phyloP scores from a whole-genome alignment of 2,888 invertebrate species.

The Nymphalis polychloros region DNA sequence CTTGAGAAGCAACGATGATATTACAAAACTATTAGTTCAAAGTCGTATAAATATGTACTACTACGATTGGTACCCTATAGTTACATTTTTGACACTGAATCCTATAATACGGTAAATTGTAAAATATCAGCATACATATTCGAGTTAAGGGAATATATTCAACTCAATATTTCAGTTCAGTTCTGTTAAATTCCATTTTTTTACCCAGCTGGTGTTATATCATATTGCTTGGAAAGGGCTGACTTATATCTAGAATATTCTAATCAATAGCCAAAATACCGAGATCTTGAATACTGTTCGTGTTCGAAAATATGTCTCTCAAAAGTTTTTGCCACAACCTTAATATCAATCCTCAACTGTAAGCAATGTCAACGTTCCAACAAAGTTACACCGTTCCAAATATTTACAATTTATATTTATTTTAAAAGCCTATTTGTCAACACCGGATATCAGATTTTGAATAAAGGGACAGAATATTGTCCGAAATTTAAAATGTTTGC shows the following conservation, averaged over 20 bases:
- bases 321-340: constrained; percentile 78
- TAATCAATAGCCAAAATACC: constrained; percentile 71
- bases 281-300: constrained; percentile 69
- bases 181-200: constrained; percentile 41
- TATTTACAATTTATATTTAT: constrained; percentile 27
- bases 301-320: constrained; percentile 78
- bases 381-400: constrained; percentile 45
- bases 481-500: constrained; percentile 5
- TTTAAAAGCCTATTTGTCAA: constrained; percentile 28
- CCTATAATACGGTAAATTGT: constrained; percentile 49
- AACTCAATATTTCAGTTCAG: constrained; percentile 39
- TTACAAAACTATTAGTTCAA: constrained; percentile 57
- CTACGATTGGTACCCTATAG: constrained; percentile 72
- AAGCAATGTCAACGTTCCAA: constrained; percentile 77
- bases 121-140: constrained; percentile 48
- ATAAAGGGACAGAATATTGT: not conserved
- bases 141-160: constrained; percentile 37
- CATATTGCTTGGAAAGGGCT: constrained; percentile 47
- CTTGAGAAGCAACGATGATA: constrained; percentile 69
- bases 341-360: constrained; percentile 61
- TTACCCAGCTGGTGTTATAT: constrained; percentile 40
- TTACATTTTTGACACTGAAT: constrained; percentile 76
- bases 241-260: constrained; percentile 62
- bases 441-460: not conserved
- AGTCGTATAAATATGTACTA: constrained; percentile 52